Conservation (phyloP, 2,113 vertebrate species). For the Motacilla alba region DNA sequence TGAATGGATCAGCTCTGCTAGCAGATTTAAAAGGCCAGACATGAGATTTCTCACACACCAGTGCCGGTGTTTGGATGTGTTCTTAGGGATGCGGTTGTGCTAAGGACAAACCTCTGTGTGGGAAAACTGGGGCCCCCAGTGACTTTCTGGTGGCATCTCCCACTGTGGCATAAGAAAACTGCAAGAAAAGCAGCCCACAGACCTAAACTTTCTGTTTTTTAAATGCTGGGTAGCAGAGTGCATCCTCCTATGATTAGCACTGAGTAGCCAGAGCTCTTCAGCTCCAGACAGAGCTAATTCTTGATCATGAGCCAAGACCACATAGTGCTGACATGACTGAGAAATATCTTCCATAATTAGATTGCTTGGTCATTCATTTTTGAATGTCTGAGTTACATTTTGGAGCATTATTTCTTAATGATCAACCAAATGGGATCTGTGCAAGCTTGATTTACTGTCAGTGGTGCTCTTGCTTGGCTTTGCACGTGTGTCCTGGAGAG, state of each 20-base stretch:
- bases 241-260: neutral
- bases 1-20: neutral
- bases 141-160: neutral
- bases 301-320: conserved; percentile 50
- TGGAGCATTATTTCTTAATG: conserved; percentile 28
- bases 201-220: neutral
- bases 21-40: neutral
- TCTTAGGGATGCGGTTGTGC: neutral
- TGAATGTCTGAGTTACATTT: conserved; percentile 46
- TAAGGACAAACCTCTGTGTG: neutral
- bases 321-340: conserved; percentile 63
- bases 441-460: neutral
- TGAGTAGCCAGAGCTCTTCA: conserved; percentile 2
- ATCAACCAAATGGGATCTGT: conserved; percentile 1
- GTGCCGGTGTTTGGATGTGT: neutral
- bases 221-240: neutral
- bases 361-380: conserved; percentile 63
- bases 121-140: neutral
- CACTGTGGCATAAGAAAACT: neutral
- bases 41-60: neutral
- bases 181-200: neutral
- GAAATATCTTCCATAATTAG: conserved; percentile 65
- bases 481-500: neutral
- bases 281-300: conserved; percentile 56
- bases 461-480: neutral